Evolutionary conservation across 2,888 invertebrate species (phyloP), one percentile per base, ranked within the genome.

Genomic region (Xestia rhomboidea): DNA sequence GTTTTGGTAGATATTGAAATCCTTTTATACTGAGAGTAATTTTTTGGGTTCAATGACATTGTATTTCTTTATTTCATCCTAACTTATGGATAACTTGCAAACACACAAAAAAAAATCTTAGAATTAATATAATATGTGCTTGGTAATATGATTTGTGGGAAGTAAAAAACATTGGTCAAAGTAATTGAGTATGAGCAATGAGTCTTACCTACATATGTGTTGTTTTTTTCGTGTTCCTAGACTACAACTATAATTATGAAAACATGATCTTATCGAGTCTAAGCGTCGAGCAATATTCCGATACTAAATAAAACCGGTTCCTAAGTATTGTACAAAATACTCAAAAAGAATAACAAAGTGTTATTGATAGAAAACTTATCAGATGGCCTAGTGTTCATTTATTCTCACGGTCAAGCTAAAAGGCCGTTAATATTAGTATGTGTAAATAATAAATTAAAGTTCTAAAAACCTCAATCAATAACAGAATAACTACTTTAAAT

Each of bases 401-500:
- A 30, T 82, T 79, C 54, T 62, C 82, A 82, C 62, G 62, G 62
- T 46, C 77, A 34, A 63, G 24, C 51, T 51, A 51, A 75, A 41
- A 44, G 1, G 6, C 51, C 51, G 6, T 6, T 60, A 38, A 62
- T 80, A 27, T 77, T 21, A 69, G n/a, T 77, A 41, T 44, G 30
- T 46, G 13, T 81, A 54, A 82, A 77, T 82, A 63, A 76, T 79
- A 15, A 76, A 82, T 77, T 77, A 41, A 21, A 51, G 38, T 51
- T 46, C 66, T 6, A 30, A 66, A 75, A 64, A 68, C 27, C 57
- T 57, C 24, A 82, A 68, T 82, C 54, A 77, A 82, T 76, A 54
- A 63, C 30, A 49, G 8, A 63, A 77, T 57, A 74, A 11, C 11
- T 60, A 30, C 10, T 41, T 41, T 10, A 41, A 44, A 49, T 81